phyloP scores from a whole-genome alignment of 2,797 vertebrate species.

The Rhincodon typus region DNA sequence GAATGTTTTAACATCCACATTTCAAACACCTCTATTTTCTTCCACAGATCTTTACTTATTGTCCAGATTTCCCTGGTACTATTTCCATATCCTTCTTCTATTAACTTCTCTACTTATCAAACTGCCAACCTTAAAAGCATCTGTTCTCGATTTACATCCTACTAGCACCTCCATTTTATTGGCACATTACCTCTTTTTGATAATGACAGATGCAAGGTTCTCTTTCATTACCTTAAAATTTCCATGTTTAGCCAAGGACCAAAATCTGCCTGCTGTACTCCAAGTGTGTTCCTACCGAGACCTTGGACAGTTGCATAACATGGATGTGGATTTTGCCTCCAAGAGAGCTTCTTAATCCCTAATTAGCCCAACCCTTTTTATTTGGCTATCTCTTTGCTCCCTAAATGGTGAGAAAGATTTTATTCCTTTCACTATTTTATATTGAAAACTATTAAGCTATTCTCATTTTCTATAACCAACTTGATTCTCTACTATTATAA shows the following conservation, averaged over 20 bases:
- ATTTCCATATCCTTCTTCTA: not conserved
- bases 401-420: no score
- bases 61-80: not conserved
- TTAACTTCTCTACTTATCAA: not conserved
- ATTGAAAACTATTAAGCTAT: not conserved
- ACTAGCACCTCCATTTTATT: not conserved
- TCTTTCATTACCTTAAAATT: not conserved
- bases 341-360: no score
- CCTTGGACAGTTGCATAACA: no score
- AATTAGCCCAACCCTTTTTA: no score
- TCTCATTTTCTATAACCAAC: not conserved
- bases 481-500: not conserved
- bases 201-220: not conserved
- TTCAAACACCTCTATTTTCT: no score
- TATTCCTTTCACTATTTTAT: not conserved
- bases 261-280: no score
- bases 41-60: no score
- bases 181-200: not conserved
- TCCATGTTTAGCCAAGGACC: no score
- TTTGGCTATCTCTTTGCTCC: no score
- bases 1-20: no score
- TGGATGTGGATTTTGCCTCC: no score
- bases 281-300: no score
- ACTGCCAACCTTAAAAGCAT: not conserved
- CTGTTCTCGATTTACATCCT: not conserved